Evolutionary conservation across 2,113 vertebrate species (phyloP).

Genomic region (Notechis scutatus): DNA sequence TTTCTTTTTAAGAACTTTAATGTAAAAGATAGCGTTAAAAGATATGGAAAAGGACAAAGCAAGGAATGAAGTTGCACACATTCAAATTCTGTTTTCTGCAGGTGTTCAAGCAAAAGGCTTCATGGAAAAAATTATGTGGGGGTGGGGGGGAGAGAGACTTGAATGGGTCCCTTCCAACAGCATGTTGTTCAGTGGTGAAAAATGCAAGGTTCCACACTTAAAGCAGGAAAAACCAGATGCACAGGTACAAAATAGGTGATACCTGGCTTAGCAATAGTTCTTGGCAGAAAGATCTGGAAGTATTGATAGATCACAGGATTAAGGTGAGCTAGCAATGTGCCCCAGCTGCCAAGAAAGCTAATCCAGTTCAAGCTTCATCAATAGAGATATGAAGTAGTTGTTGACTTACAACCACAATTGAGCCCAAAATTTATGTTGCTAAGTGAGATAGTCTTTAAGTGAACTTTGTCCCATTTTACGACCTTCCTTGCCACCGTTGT

Average conservation of each 20-base stretch:
- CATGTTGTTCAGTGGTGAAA: not conserved
- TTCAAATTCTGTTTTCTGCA: not conserved
- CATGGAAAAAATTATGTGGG: not conserved
- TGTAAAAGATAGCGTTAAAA: not conserved
- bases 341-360: not conserved
- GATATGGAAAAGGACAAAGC: not conserved
- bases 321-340: not conserved
- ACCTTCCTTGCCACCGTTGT: not conserved
- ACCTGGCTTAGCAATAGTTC: not conserved
- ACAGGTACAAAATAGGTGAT: not conserved
- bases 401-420: not conserved
- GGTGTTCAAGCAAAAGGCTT: not conserved
- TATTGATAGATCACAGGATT: not conserved
- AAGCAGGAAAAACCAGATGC: not conserved
- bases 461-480: not conserved
- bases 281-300: not conserved
- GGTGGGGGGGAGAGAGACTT: not conserved
- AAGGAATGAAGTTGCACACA: not conserved
- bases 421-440: not conserved
- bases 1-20: not conserved
- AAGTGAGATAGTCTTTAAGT: not conserved
- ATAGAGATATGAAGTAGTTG: not conserved
- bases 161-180: not conserved
- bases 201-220: not conserved
- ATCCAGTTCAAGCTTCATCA: not conserved